Base-by-base conservation (phyloP, 2,797 vertebrate genomes). In the Catostomus latipinnis region DNA sequence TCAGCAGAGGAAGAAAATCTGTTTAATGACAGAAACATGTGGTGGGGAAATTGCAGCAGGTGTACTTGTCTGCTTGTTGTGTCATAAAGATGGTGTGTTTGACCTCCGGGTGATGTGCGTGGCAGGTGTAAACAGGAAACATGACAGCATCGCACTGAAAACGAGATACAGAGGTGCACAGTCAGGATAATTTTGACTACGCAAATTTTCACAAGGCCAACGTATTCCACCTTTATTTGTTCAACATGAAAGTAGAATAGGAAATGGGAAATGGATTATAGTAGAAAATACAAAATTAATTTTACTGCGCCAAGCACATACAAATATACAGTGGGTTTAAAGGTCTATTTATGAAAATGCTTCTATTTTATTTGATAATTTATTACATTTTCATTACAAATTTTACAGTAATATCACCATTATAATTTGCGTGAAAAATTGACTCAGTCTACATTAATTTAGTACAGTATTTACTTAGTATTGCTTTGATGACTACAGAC, bases 1-100 rank as follows among this genome's bases (percentile, higher is more conserved):
- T 13, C n/a, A 50, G 58, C 8, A 11, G 43, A 52, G 71, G 56
- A 71, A 70, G 65, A 53, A 68, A 75, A 71, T 67, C 54, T 71
- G 71, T 50, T 79, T 54, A 54, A 82, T 78, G 71, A 73, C 80
- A 78, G 58, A 72, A 81, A 71, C 78, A 82, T 80, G 80, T 82
- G 70, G 80, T 34, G 71, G 71, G 65, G 48, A 81, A 82, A 84
- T 82, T 73, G 71, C 58, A 8, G 62, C 74, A 60, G 81, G 66
- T 81, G 83, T 78, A 56, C 14, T 63, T 82, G 78, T 78, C 84
- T 80, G 9, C 66, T 65, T 56, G 18, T 18, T 50, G 8, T 43
- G 72, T 76, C 76, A 71, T 18, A 68, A 58, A 66, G 62, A 82
- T 61, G 11, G 62, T 65, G 80, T 12, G 43, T 48, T 34, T 14